Evolutionary conservation across 2,797 vertebrate genomes (phyloP), one percentile per base, ranked within the genome.

Genomic region (Poecilia gillii): DNA sequence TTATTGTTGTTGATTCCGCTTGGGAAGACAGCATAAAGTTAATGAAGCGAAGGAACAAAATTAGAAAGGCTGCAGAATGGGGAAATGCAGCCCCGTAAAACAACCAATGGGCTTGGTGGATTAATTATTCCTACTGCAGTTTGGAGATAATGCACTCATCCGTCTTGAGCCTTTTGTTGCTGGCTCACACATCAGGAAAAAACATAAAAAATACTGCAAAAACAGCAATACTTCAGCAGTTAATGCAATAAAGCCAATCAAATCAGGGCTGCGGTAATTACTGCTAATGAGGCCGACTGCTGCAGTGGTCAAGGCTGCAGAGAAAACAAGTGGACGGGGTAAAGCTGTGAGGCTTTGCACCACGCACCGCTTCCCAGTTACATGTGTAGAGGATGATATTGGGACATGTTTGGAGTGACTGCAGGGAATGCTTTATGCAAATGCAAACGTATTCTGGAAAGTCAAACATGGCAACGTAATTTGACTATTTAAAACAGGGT

Each of bases 1-100:
- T 92, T 93, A 85, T 95, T 95, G 89, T 95, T 95, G 74, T 95
- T 94, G 88, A 94, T 93, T 79, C 94, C 94, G 89, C 94, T 95
- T 85, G 81, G 68, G 82, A 80, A 76, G 77, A 91, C 55, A 76
- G 68, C 0, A 25, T 62, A 83, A 79, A 82, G 82, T 83, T 90
- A 92, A 91, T 85, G 79, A 88, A 70, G 81, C 80, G 41, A 66
- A 79, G 45, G n/a, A 71, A 45, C 46, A 79, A 75, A 85, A 45
- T 74, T 64, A 76, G 79, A 72, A 74, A 75, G 20, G 16, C 39
- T 45, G 39, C 14, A 43, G 12, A 71, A 45, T 28, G 23, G 68
- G 12, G 25, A 45, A 74, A 57, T 62, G 25, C 11, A 33, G 71
- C 85, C 41, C 80, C 74, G 80, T 88, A 85, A 79, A 89, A 83